A percentile compares a stretch with the other conserved stretches of the same genome.
Conservation (phyloP, 1,140 invertebrate genomes). For the Anagrus nilaparvatae region DNA sequence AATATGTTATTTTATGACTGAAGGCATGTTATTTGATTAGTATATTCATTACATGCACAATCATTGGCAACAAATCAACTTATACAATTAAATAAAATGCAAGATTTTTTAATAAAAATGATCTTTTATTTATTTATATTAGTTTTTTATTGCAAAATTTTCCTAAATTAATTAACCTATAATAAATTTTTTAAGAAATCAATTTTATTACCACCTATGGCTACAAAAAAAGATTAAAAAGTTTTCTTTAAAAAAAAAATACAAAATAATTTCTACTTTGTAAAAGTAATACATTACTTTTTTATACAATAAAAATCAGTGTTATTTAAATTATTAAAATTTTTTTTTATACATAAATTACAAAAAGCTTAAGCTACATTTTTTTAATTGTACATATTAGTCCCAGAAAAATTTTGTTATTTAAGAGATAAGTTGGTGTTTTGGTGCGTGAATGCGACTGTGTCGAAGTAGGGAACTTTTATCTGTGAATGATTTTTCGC, state of each 20-base stretch:
- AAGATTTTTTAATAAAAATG: constrained; percentile 15
- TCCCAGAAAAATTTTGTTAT: background rate
- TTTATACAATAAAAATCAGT: background rate
- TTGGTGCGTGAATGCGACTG: constrained; percentile 40
- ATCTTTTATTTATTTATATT: constrained; percentile 8
- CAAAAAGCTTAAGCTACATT: too few species aligned
- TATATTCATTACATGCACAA: constrained; percentile 11
- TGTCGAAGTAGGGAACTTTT: constrained; percentile 58
- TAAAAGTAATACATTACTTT: background rate
- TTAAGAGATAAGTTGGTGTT: constrained; percentile 22
- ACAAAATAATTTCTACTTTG: background rate
- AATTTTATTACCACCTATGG: too few species aligned
- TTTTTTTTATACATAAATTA: background rate
- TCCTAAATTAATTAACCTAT: background rate
- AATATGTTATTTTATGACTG: too few species aligned
- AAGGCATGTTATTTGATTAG: too few species aligned
- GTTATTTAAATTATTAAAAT: background rate
- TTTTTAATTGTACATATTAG: background rate
- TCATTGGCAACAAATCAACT: constrained; percentile 3
- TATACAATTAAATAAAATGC: constrained; percentile 9
- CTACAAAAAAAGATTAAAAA: background rate
- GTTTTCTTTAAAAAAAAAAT: background rate
- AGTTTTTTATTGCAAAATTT: constrained; percentile 1
- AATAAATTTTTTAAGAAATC: background rate
- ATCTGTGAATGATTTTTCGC: constrained; percentile 58